Evolutionary conservation across 2,113 vertebrate species (phyloP), one percentile per base, ranked within the genome.

Genomic region (Choloepus hoffmanni): DNA sequence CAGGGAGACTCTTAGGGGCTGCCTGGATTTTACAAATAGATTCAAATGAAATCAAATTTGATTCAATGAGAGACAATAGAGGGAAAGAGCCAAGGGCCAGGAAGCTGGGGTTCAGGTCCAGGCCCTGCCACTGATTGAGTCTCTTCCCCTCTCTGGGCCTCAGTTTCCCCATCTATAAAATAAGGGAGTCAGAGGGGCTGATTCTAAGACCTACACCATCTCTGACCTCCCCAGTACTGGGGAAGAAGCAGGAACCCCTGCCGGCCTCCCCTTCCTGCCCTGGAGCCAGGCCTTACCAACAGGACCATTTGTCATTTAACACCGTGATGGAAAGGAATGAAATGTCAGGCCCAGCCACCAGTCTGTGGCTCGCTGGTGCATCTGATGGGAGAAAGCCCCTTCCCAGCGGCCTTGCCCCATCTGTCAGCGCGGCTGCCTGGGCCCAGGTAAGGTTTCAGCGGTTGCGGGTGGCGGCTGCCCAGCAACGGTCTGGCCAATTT

Each of bases 381-480:
- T 81, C 88, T 95, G 94, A 81, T n/a, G 63, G 84, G 79, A 90
- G 60, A 50, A 40, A 65, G 58, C 73, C 70, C 65, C 78, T 92
- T 63, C 50, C 68, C 18, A 43, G 60, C 58, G 12, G 63, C 82
- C 67, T 81, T 81, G 83, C 70, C 74, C 72, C n/a, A 58, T 48
- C 92, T 60, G 23, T 89, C 79, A 68, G n/a, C 18, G 63, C 45
- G 21, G 11, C 43, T 72, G 30, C 7, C 24, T 33, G 72, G 93
- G 48, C 60, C 82, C 70, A 85, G 92, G 65, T 85, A 83, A 91
- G 40, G 62, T 91, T 91, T 94, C 91, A 68, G 88, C 18, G 85
- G 81, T 67, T 48, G 93, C 43, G 50, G 21, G n/a, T 13, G 63
- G 89, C 18, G 13, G 58, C 94, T 6, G 2, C 70, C 60, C 28